Evolutionary conservation across 64 coral and sea anemone genomes (phyloP).

Genomic region (Montipora efflorescens): DNA sequence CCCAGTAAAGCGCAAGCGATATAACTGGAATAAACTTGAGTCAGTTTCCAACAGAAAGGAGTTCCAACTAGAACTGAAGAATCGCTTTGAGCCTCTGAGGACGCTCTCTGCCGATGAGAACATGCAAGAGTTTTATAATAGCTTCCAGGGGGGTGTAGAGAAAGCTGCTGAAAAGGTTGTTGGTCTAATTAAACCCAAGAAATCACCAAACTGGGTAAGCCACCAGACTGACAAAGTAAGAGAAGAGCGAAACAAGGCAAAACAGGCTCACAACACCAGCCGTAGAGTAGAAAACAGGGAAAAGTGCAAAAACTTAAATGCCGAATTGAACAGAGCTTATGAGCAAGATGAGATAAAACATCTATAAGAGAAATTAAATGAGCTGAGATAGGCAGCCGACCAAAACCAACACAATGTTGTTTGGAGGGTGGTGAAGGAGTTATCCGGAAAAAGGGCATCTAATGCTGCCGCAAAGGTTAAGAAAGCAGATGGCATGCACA

Average conservation of each 20-base stretch:
- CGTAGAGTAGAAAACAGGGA: neutral
- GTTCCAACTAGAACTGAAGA: neutral
- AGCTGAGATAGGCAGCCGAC: too few relatives aligned
- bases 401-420: too few relatives aligned
- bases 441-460: too few relatives aligned
- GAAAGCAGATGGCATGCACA: too few relatives aligned
- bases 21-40: conserved; percentile 13
- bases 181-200: neutral
- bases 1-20: neutral
- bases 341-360: neutral
- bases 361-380: neutral
- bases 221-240: neutral
- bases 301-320: neutral
- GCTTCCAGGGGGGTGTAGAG: too few relatives aligned
- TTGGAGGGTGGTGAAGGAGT: too few relatives aligned
- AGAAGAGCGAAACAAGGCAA: neutral
- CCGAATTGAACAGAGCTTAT: neutral
- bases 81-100: neutral
- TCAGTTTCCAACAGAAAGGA: neutral
- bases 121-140: neutral
- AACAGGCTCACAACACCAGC: neutral
- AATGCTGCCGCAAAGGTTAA: too few relatives aligned
- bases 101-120: neutral
- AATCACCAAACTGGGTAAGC: neutral
- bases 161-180: neutral